Evolutionary conservation across 2,113 vertebrate species (phyloP).

Genomic region (Rostratula benghalensis): DNA sequence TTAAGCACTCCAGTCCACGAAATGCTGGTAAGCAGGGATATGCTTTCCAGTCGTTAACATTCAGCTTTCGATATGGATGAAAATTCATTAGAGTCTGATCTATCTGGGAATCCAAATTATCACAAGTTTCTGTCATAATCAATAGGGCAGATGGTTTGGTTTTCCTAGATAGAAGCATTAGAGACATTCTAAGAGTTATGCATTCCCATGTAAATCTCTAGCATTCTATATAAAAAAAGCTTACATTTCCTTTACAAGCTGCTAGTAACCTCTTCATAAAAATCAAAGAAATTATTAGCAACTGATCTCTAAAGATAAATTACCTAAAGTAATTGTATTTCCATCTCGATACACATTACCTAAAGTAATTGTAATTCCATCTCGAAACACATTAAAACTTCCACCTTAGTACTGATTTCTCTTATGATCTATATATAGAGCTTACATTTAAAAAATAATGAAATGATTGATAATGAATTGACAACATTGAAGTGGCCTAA

Average conservation of each 20-base stretch:
- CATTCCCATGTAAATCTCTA: background rate
- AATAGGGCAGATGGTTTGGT: background rate
- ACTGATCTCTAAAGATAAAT: background rate
- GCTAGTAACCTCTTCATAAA: background rate
- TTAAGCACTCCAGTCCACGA: background rate
- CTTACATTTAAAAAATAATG: background rate
- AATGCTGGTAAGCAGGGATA: background rate
- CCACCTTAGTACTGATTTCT: background rate
- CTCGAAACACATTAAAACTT: background rate
- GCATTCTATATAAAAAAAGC: background rate
- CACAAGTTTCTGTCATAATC: background rate
- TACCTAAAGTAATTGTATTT: background rate
- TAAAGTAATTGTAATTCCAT: background rate
- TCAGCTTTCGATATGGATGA: background rate
- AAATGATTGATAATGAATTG: background rate
- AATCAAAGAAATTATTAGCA: slow-evolving; percentile 1
- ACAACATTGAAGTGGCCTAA: background rate
- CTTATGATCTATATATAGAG: background rate
- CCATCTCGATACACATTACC: background rate
- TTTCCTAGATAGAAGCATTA: background rate
- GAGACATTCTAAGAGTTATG: background rate
- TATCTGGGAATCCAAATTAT: background rate
- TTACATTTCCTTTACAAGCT: background rate
- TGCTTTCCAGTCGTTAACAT: background rate
- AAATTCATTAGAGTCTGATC: background rate